Evolutionary conservation across 1,140 invertebrate genomes (phyloP), one percentile per base, ranked within the genome.

Genomic region (Mycetomoellerius zeteki): DNA sequence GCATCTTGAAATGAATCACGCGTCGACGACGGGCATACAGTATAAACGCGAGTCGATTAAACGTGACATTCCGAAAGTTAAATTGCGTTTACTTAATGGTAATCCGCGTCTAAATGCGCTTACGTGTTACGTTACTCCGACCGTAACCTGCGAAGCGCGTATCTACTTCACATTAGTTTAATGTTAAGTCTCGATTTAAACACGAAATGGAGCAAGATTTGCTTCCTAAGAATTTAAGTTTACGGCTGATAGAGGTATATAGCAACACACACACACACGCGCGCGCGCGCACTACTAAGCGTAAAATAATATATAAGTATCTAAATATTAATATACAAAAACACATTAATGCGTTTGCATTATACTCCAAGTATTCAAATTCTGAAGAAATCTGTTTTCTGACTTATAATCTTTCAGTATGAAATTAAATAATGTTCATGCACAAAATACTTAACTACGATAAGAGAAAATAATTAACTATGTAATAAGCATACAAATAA

Each of bases 71-170:
- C 24, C 37, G 54, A 84, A 84, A 84, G 80, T 75, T 84, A 75
- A 84, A 67, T 76, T 52, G 16, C 52, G 50, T 58, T 69, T 84
- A 60, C 69, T 84, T 75, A 84, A 84, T 73, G 69, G 54, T 84
- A 84, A 84, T 84, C 54, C 69, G n/a, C 69, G 37, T 84, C 69
- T 75, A 75, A 84, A 84, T 47, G 69, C 69, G 54, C 80, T 73
- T 84, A 84, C 80, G 56, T 75, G 80, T 84, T 84, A 84, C 80
- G 80, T n/a, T 75, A 84, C 52, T 58, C 37, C 37, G 54, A 47
- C 19, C 52, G 78, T 58, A 82, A 47, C 24, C 54, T 72, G 56
- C 69, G 54, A 73, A 82, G 27, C 43, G 54, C 54, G 56, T 73
- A 60, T 50, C 80, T 62, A 84, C 37, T 60, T 84, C 54, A 62